A percentile compares a stretch with the other conserved stretches of the same genome.
Conservation (phyloP, 2,113 vertebrate genomes). For the Gnathonemus longibarbis region DNA sequence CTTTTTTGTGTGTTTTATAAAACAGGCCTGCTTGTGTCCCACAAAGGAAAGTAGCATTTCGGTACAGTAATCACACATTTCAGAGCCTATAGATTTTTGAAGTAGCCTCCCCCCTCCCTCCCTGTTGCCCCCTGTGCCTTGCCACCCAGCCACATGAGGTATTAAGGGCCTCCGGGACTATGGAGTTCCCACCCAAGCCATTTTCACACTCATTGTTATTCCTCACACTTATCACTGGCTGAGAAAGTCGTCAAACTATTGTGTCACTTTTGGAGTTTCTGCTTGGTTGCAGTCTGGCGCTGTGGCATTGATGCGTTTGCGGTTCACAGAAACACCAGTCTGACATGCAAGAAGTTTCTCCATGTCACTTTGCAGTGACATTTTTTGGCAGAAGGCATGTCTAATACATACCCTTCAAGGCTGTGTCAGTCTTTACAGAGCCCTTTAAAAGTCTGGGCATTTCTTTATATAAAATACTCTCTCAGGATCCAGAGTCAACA, state of each 20-base stretch:
- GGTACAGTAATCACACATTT: neutral
- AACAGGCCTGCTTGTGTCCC: neutral
- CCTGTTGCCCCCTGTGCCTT: slow-evolving; percentile 16
- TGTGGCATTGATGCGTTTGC: slow-evolving; percentile 32
- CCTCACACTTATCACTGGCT: slow-evolving; percentile 31
- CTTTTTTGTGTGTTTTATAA: neutral
- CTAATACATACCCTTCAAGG: slow-evolving; percentile 31
- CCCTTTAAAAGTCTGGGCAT: slow-evolving; percentile 26
- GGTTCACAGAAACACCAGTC: slow-evolving; percentile 15
- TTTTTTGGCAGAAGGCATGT: slow-evolving; percentile 36
- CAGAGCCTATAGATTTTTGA: neutral
- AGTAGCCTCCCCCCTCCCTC: slow-evolving; percentile 18
- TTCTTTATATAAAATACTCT: neutral
- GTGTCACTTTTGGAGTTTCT: slow-evolving; percentile 24
- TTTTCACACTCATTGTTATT: slow-evolving; percentile 42
- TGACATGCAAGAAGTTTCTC: slow-evolving; percentile 1
- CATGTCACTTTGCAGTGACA: slow-evolving; percentile 7
- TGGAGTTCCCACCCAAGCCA: neutral
- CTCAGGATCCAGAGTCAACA: slow-evolving; percentile 15
- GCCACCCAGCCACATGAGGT: neutral
- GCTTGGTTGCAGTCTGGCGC: slow-evolving; percentile 20
- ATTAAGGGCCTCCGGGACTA: neutral
- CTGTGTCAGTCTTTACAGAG: slow-evolving; percentile 30
- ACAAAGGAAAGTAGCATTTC: neutral
- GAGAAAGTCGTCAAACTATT: slow-evolving; percentile 45